Evolutionary conservation across 2,888 invertebrate genomes (phyloP), one percentile per base, ranked within the genome.

Genomic region (Holacanthella duospinosa): DNA sequence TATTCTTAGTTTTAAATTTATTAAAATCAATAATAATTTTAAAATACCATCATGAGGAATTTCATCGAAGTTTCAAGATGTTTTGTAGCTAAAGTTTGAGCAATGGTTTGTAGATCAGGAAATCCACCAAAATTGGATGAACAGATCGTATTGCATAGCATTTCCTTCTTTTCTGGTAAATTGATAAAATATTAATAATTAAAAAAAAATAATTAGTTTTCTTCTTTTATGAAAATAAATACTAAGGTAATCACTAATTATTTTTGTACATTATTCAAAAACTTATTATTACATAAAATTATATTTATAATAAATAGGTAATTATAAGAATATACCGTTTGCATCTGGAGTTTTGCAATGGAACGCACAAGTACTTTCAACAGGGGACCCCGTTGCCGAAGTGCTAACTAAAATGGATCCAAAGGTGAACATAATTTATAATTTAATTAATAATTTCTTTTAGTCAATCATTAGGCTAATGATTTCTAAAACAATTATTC

Each of bases 41-140:
- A 27, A 63, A 61, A 64, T 64, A 71, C 72, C 29, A 68, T 57
- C 9, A 68, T 53, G 16, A 72, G 66, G 44, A 69, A 72, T 16
- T 71, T 55, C 59, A 70, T 63, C 3, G 72, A 72, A 24, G 64
- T 53, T 16, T 60, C 44, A 1, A 72, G 24, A 26, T 72, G 70
- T 1, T 60, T 55, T 2, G 59, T 26, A 27, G 71, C 60, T 12
- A 72, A 25, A 1, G 26, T 26, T 27, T 67, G 65, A 2, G 69
- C 65, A 0, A 60, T 56, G 9, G 6, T 29, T 29, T 59, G 56
- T 16, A 68, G 57, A 19, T 62, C 44, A 25, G 66, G 63, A 53
- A 68, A 67, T 6, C 65, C 68, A n/a, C 68, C 68, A 64, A 64
- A 68, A 56, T 61, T 57, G 2, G 67, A 62, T 19, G 64, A 60